phyloP scores from a whole-genome alignment of 2,797 vertebrate genomes.

The Coilia nasus region DNA sequence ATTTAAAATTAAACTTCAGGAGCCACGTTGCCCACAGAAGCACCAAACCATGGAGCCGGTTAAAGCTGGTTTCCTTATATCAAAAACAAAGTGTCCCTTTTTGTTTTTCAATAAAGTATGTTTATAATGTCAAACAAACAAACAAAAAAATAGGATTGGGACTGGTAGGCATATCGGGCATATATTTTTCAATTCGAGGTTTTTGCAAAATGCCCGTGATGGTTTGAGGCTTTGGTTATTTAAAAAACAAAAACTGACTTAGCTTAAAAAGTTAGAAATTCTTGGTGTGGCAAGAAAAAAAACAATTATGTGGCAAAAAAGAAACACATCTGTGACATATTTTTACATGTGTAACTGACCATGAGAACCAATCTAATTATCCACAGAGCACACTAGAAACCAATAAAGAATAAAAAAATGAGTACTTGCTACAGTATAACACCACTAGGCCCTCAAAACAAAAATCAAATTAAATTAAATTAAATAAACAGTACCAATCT shows the following conservation, averaged over 20 bases:
- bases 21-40: constrained; percentile 19
- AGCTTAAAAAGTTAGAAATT: background rate
- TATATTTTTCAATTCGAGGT: background rate
- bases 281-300: background rate
- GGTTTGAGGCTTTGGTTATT: constrained; percentile 20
- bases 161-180: constrained; percentile 10
- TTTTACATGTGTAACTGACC: background rate
- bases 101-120: constrained; percentile 58
- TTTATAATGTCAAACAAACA: constrained; percentile 59
- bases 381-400: background rate
- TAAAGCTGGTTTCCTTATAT: constrained; percentile 67
- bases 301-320: background rate
- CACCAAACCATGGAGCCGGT: constrained; percentile 68
- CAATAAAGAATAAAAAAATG: background rate
- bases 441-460: background rate
- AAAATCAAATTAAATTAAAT: no score
- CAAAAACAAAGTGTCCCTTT: constrained; percentile 46
- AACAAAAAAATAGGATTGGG: background rate
- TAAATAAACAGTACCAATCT: background rate
- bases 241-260: background rate
- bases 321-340: background rate
- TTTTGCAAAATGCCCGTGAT: constrained; percentile 18
- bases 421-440: background rate
- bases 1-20: background rate
- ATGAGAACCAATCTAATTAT: background rate